Percentiles rank a stretch among this genome's conserved stretches.
Conservation (phyloP, 2,888 invertebrate genomes). For the Mesodorylaimus sp. region DNA sequence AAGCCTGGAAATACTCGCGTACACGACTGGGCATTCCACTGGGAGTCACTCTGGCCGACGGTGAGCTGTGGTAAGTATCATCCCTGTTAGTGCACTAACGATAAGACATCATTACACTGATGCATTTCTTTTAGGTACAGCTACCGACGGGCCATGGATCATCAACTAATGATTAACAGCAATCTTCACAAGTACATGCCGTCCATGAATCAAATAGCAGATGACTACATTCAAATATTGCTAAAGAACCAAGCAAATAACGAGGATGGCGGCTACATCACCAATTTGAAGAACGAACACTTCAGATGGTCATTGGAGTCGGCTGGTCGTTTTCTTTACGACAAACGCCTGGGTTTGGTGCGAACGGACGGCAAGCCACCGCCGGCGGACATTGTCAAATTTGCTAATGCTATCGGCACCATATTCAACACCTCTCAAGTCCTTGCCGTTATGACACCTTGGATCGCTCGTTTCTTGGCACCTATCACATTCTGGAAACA, state of each 20-base stretch:
- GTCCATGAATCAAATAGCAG: neutral
- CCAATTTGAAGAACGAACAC: too few species aligned
- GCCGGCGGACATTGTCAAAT: neutral
- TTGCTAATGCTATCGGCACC: neutral
- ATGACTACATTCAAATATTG: neutral
- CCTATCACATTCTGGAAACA: neutral
- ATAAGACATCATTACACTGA: too few species aligned
- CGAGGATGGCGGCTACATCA: too few species aligned
- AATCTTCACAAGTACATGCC: neutral
- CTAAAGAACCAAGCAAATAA: neutral
- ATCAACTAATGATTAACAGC: neutral
- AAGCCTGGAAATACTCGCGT: neutral
- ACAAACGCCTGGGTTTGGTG: neutral
- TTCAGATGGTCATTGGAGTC: neutral
- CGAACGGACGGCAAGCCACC: neutral
- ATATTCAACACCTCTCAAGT: neutral
- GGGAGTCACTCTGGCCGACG: neutral
- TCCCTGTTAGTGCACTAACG: too few species aligned
- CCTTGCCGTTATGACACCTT: neutral
- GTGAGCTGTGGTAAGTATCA: neutral
- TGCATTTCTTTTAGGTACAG: too few species aligned
- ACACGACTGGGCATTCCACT: neutral
- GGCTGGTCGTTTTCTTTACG: neutral
- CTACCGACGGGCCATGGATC: neutral
- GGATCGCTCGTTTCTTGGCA: neutral